Evolutionary conservation across 2,888 invertebrate genomes (phyloP).

Genomic region (Molorchus minor): DNA sequence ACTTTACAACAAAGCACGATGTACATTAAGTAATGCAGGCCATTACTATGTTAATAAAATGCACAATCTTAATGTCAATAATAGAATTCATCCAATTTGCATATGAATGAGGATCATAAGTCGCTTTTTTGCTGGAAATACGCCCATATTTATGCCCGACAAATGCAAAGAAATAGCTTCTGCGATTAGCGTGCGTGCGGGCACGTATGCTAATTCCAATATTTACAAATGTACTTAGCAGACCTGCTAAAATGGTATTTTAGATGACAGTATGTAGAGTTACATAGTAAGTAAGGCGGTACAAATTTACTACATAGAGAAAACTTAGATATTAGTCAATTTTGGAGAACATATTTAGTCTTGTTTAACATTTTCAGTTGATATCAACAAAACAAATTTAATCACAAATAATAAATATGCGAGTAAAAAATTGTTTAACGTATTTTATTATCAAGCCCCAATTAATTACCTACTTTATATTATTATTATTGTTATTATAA

Average conservation of each 20-base stretch:
- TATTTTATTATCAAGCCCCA: too few species aligned
- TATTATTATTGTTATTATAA: too few species aligned
- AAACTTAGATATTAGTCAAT: too few species aligned
- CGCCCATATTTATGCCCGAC: constrained; percentile 24
- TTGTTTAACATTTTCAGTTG: too few species aligned
- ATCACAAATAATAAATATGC: too few species aligned
- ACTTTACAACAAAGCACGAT: neutral
- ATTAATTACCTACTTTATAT: too few species aligned
- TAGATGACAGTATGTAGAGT: constrained; percentile 12
- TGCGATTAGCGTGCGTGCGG: constrained; percentile 2
- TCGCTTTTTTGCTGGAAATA: constrained; percentile 35
- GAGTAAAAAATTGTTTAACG: too few species aligned
- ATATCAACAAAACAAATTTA: too few species aligned
- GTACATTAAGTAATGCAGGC: constrained; percentile 20
- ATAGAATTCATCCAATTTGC: constrained; percentile 54
- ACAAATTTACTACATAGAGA: too few species aligned
- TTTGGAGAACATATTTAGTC: too few species aligned
- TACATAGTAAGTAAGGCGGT: too few species aligned
- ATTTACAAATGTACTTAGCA: constrained; percentile 20
- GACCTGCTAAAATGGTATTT: constrained; percentile 11
- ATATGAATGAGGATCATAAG: constrained; percentile 53
- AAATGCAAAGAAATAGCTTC: constrained; percentile 28
- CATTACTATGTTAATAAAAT: constrained; percentile 56
- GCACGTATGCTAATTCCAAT: constrained; percentile 22
- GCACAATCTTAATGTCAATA: constrained; percentile 57